Evolutionary conservation across 2,888 invertebrate genomes (phyloP).

Genomic region (Lithophane ornitopus): DNA sequence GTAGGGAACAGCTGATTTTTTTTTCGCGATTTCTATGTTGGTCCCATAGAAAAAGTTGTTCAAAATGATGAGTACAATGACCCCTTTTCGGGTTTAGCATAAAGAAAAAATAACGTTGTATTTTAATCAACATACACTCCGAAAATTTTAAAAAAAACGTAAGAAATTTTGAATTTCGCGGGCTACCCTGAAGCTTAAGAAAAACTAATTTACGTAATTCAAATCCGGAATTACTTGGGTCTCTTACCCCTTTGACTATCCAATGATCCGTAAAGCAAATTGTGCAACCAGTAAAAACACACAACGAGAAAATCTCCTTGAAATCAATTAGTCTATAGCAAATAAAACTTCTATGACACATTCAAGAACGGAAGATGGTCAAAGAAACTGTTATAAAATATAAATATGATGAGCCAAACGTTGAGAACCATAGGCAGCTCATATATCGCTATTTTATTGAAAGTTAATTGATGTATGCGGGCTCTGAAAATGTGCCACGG

Average conservation of each 20-base stretch:
- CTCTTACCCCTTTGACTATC: slow-evolving; percentile 7
- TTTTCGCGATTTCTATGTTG: no score
- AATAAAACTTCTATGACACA: background rate
- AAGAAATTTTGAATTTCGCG: no score
- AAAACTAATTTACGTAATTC: slow-evolving; percentile 23
- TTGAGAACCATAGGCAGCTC: slow-evolving; percentile 59
- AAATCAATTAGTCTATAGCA: background rate
- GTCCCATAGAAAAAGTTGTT: no score
- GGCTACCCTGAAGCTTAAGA: no score
- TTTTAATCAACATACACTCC: no score
- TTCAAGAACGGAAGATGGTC: background rate
- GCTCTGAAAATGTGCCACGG: slow-evolving; percentile 75
- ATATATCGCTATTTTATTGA: slow-evolving; percentile 77
- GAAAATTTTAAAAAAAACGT: no score
- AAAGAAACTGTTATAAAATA: background rate
- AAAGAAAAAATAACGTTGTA: no score
- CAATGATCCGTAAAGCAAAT: slow-evolving; percentile 10
- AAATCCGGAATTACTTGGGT: slow-evolving; percentile 11
- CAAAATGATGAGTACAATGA: no score
- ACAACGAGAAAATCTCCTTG: background rate
- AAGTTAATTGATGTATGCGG: slow-evolving; percentile 83
- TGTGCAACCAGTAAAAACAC: background rate
- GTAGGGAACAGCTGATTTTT: no score
- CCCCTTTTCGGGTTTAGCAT: no score
- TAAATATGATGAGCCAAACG: slow-evolving; percentile 35